Evolutionary conservation across 2,797 vertebrate species (phyloP).

Genomic region (Poliocrania exsul): DNA sequence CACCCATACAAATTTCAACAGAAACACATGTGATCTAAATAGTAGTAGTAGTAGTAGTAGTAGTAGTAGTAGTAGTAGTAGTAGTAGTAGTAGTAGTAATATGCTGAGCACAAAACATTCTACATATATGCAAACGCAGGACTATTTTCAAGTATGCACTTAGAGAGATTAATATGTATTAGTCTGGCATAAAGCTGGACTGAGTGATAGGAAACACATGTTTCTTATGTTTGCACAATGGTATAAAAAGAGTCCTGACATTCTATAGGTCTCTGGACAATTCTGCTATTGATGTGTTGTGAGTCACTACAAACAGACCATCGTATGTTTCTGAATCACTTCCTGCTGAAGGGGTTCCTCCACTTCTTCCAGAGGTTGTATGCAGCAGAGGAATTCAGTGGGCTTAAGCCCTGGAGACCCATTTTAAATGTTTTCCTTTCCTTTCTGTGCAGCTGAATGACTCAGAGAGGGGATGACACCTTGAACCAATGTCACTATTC

Average conservation of each 20-base stretch:
- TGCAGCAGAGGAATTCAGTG: constrained; percentile 32
- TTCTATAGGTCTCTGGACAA: constrained; percentile 70
- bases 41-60: background rate
- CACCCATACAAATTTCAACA: background rate
- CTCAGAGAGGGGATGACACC: constrained; percentile 41
- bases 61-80: no score
- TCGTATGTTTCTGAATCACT: constrained; percentile 76
- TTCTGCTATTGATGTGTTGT: constrained; percentile 67
- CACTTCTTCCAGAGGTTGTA: constrained; percentile 45
- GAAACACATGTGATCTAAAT: background rate
- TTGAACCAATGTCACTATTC: constrained; percentile 12
- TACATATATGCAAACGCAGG: background rate
- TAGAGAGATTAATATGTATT: background rate
- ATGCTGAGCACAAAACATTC: background rate
- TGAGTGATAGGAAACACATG: constrained; percentile 75
- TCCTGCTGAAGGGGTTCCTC: constrained; percentile 67
- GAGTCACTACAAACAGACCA: constrained; percentile 71
- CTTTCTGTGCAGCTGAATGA: constrained; percentile 23
- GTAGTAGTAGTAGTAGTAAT: background rate
- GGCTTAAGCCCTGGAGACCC: constrained; percentile 21
- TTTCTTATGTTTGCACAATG: constrained; percentile 54
- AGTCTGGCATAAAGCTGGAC: background rate
- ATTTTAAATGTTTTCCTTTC: constrained; percentile 35
- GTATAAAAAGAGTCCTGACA: constrained; percentile 59
- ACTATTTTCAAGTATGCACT: background rate